A percentile compares a stretch with the other conserved stretches of the same genome.
These are phyloP conservation scores for Xyliphius kryptos DNA, from an alignment of 2,113 vertebrate species.

Conservation along the genomic window DNA sequence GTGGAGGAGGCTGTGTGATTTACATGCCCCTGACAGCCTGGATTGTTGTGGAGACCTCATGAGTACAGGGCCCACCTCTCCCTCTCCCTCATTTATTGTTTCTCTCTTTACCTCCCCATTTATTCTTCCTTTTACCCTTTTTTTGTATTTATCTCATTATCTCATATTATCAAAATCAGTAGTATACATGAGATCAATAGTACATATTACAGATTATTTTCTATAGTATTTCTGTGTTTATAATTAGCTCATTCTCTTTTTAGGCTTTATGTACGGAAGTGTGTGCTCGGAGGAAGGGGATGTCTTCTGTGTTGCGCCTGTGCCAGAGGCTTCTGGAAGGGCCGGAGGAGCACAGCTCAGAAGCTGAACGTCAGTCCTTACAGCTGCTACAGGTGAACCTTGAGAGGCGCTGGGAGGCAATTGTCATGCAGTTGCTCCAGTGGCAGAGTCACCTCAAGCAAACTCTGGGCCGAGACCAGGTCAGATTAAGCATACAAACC, in stretches of 20 bases:
- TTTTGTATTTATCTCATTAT: too few species aligned
- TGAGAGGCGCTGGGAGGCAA: conserved; percentile 94
- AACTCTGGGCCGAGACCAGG: conserved; percentile 72
- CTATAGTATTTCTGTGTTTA: too few species aligned
- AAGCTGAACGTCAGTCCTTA: conserved; percentile 83
- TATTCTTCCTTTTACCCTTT: too few species aligned
- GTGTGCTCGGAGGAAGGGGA: conserved; percentile 76
- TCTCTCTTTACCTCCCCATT: conserved; percentile 9
- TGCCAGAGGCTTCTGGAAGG: conserved; percentile 90
- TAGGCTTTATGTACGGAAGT: conserved; percentile 89
- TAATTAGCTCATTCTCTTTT: not conserved
- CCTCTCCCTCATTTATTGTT: not conserved
- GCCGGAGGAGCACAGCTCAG: conserved; percentile 72
- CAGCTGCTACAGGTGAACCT: conserved; percentile 91
- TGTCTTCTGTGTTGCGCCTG: conserved; percentile 83
- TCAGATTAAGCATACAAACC: conserved; percentile 44
- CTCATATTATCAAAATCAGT: too few species aligned
- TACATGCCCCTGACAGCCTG: conserved; percentile 54
- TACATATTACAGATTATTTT: too few species aligned
- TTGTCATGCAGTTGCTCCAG: conserved; percentile 95
- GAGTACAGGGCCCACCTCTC: conserved; percentile 28
- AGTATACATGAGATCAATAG: too few species aligned
- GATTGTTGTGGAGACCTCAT: conserved; percentile 55
- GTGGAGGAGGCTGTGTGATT: conserved; percentile 41
- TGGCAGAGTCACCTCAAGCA: conserved; percentile 87